phyloP scores from a whole-genome alignment of 2,113 vertebrate species.

The Passer montanus region DNA sequence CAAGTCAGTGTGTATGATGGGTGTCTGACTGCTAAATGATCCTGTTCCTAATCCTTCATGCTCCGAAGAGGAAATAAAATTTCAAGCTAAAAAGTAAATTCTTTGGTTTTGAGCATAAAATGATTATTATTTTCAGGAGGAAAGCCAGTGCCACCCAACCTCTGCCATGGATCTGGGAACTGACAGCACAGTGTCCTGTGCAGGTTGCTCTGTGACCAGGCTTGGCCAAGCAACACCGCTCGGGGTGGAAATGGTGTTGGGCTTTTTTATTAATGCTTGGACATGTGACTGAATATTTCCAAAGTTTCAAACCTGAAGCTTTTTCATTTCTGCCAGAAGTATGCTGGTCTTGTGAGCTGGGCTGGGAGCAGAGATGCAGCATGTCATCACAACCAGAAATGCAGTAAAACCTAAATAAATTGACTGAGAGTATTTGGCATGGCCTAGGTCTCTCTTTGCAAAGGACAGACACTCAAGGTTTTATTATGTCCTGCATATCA shows the following conservation, averaged over 20 bases:
- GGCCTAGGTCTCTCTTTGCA: neutral
- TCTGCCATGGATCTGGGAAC: neutral
- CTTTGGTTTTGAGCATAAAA: neutral
- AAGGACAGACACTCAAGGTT: neutral
- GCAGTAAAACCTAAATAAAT: neutral
- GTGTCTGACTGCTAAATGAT: neutral
- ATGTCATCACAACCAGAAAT: neutral
- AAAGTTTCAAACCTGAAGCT: neutral
- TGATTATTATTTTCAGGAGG: neutral
- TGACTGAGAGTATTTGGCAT: neutral
- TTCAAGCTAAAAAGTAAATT: neutral
- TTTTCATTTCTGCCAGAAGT: neutral
- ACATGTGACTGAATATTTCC: neutral
- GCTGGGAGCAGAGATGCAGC: neutral
- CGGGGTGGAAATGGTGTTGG: neutral
- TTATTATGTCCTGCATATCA: neutral
- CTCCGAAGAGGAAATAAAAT: neutral
- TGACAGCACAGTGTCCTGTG: neutral
- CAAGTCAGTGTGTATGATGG: neutral
- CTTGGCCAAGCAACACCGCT: neutral
- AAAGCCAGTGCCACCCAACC: neutral
- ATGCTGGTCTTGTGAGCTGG: neutral
- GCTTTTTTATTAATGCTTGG: neutral
- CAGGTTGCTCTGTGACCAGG: neutral
- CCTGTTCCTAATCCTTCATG: neutral